A percentile compares a stretch with the other conserved stretches of the same genome.
Conservation (phyloP, 37 sponge, comb jelly and placozoan species). For the Cladorhizidae sp. region DNA sequence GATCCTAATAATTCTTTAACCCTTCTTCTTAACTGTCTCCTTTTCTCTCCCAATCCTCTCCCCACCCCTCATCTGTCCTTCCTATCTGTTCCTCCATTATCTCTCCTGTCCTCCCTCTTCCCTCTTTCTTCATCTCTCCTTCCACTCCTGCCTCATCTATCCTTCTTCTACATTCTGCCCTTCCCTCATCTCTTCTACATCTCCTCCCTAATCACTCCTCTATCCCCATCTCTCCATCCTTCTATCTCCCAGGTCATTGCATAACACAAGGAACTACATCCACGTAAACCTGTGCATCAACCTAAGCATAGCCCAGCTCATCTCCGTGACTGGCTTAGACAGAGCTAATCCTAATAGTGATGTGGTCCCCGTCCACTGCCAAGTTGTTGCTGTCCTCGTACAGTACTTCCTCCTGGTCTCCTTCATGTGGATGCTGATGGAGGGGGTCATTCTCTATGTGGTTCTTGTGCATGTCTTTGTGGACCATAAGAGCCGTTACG, state of each 20-base stretch:
- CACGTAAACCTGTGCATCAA: conserved; percentile 64
- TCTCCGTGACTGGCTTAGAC: conserved; percentile 41
- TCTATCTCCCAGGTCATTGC: conserved; percentile 28
- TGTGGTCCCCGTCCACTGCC: conserved; percentile 16
- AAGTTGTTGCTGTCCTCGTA: conserved; percentile 40
- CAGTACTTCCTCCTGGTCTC: conserved; percentile 58
- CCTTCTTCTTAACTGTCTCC: too few relatives aligned
- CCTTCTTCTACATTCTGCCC: too few relatives aligned
- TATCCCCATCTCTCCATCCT: too few relatives aligned
- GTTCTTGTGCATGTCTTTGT: conserved; percentile 63
- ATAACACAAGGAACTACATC: conserved; percentile 52
- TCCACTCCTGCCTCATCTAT: too few relatives aligned
- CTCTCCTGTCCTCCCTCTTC: too few relatives aligned
- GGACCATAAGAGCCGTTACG: conserved; percentile 1
- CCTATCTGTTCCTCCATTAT: too few relatives aligned
- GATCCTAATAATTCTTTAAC: too few relatives aligned
- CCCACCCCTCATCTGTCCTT: too few relatives aligned
- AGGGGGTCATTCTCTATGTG: conserved; percentile 68
- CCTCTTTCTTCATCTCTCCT: too few relatives aligned
- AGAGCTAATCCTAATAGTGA: background rate
- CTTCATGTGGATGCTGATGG: conserved; percentile 89
- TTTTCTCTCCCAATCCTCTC: too few relatives aligned
- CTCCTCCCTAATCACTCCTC: too few relatives aligned
- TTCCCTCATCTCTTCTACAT: too few relatives aligned
- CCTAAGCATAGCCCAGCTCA: conserved; percentile 53